Base-by-base conservation (phyloP, 1,140 invertebrate species). In the Bilobella aurantiaca region DNA sequence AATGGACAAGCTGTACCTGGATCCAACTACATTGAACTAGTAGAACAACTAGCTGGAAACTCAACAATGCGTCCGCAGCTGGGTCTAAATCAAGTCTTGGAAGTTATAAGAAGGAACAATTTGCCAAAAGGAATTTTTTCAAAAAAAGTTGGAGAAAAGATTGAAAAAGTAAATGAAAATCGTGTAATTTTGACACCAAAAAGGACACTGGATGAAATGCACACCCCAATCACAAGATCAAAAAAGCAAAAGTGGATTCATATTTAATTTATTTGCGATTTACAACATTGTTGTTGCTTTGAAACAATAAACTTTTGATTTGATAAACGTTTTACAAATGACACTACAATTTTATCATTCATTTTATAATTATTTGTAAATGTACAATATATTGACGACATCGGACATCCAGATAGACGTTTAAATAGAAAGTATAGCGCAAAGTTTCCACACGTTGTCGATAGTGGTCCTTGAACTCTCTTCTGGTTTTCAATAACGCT, bases 321-420 rank as follows among this genome's bases (percentile, higher is more conserved):
- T 29, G 46, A 62, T 62, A 59, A 59, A 59, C 31, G 21, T 59
- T 42, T 53, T 21, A 62, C 23, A 62, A 62, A 62, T 21, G 12
- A 5, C 28, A 42, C 25, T 16, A 46, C 60, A 42, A 42, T 42
- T 62, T 16, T 5, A 63, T 63, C 62, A 63, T 63, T 53, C 18
- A 28, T 63, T 32, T 27, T 58, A 30, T 12, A 57, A 34, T 58
- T 27, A 25, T 8, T 28, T 28, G 3, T 29, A 31, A 46, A 34
- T 30, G 14, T 57, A 58, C 12, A 25, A 63, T 62, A 62, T 14
- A 62, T 12, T 5, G 3, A 14, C 29, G 3, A 25, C 18, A 8
- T 3, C 3, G 12, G 8, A 30, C 47, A 49, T 12, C 37, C 47
- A 3, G 8, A 49, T 29, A 30, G 18, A 25, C 63, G 28, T 21